A percentile compares a stretch with the other conserved stretches of the same genome.
Evolutionary conservation across 2,888 invertebrate species (phyloP).

Genomic region (Ectemnius lituratus): DNA sequence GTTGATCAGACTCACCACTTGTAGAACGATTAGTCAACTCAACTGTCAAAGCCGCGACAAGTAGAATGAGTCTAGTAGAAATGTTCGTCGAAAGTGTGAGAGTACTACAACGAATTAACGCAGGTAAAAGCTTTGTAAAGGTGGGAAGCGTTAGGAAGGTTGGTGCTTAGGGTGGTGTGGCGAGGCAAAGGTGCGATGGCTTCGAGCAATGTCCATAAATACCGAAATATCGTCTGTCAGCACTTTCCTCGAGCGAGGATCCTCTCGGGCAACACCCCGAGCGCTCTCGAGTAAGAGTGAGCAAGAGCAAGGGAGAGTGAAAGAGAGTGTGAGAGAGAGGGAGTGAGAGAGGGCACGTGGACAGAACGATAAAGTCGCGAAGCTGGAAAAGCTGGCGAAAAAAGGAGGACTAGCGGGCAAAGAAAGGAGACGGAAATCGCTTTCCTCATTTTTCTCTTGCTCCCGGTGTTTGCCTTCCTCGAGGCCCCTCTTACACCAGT

Average conservation of each 20-base stretch:
- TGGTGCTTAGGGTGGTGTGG: too few species aligned
- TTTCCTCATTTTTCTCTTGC: not conserved
- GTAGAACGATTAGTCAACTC: too few species aligned
- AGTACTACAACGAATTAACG: too few species aligned
- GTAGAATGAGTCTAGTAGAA: too few species aligned
- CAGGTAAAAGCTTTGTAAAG: too few species aligned
- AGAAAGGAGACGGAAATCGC: slow-evolving; percentile 22
- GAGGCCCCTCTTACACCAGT: not conserved
- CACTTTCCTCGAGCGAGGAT: slow-evolving; percentile 17
- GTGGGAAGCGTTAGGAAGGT: too few species aligned
- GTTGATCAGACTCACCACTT: too few species aligned
- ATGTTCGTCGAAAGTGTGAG: too few species aligned
- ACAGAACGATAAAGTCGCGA: slow-evolving; percentile 44
- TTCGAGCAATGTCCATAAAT: slow-evolving; percentile 31
- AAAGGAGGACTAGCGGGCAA: too few species aligned
- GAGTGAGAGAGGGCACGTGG: slow-evolving; percentile 29
- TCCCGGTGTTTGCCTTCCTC: not conserved
- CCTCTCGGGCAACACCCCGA: slow-evolving; percentile 7
- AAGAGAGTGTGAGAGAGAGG: slow-evolving; percentile 21
- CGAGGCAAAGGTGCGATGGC: not conserved
- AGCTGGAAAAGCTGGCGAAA: slow-evolving; percentile 18
- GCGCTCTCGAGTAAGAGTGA: not conserved
- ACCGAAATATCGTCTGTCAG: slow-evolving; percentile 41
- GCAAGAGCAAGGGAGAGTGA: not conserved
- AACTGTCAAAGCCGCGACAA: too few species aligned